Conservation (phyloP, 2,113 vertebrate species). For the Pelvicachromis taeniatus region DNA sequence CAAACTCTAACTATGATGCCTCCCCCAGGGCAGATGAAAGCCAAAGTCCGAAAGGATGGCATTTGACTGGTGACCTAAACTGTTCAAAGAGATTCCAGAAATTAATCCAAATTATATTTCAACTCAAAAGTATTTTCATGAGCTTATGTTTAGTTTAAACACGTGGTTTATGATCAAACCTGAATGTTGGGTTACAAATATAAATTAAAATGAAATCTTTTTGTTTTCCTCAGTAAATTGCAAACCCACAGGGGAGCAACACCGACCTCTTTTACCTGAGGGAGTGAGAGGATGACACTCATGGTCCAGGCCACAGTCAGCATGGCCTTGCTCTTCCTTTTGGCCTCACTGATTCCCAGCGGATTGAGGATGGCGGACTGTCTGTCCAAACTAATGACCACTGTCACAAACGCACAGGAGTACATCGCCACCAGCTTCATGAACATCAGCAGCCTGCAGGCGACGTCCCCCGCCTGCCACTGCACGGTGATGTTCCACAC, state of each 20-base stretch:
- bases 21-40: not conserved
- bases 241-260: not conserved
- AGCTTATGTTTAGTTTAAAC: not conserved
- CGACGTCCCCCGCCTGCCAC: conserved; percentile 79
- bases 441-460: conserved; percentile 84
- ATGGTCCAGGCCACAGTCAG: conserved; percentile 77
- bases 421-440: conserved; percentile 86
- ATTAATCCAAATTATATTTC: not conserved
- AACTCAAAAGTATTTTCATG: not conserved
- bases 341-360: conserved; percentile 75
- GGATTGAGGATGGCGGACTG: conserved; percentile 83
- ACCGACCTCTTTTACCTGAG: conserved; percentile 73
- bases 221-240: not conserved
- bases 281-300: conserved; percentile 76
- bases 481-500: conserved; percentile 86
- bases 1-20: not conserved
- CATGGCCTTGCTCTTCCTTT: conserved; percentile 78
- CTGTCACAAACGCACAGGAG: conserved; percentile 82
- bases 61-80: not conserved
- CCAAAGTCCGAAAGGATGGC: not conserved
- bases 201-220: not conserved
- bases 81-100: not conserved
- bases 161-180: not conserved
- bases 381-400: conserved; percentile 84
- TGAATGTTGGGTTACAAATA: not conserved